Conservation (phyloP, 2,797 vertebrate species). For the Neosalanx taihuensis region DNA sequence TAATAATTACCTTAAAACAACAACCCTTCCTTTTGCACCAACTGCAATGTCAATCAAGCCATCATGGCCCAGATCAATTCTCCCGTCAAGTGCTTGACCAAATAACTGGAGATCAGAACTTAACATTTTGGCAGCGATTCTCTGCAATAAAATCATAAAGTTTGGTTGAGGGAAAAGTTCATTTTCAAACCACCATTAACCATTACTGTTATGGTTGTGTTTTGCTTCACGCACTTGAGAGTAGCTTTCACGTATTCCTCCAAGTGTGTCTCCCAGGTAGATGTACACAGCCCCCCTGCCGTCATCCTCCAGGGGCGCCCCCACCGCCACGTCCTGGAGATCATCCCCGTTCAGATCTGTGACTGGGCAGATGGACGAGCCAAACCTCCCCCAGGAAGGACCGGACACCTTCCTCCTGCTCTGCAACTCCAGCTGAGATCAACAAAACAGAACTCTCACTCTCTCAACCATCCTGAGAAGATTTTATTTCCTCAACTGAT, state of each 20-base stretch:
- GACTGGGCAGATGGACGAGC: conserved; percentile 72
- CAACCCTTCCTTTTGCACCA: conserved; percentile 68
- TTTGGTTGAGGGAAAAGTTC: background rate
- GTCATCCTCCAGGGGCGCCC: conserved; percentile 80
- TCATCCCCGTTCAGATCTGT: conserved; percentile 81
- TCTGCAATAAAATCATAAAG: conserved; percentile 57
- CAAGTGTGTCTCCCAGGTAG: conserved; percentile 68
- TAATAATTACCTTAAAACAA: conserved; percentile 71
- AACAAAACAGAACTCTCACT: background rate
- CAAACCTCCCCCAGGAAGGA: conserved; percentile 71
- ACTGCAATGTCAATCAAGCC: conserved; percentile 73
- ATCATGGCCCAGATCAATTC: conserved; percentile 68
- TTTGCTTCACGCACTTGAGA: conserved; percentile 71
- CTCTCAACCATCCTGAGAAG: background rate
- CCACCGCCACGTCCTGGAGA: conserved; percentile 79
- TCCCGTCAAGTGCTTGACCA: conserved; percentile 76
- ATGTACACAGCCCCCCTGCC: conserved; percentile 79
- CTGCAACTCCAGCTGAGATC: conserved; percentile 51
- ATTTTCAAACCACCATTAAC: background rate
- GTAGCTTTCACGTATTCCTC: conserved; percentile 56
- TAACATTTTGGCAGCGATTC: conserved; percentile 61
- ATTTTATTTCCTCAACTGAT: too few species aligned
- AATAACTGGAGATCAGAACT: conserved; percentile 64
- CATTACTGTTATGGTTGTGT: background rate
- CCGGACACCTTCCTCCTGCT: conserved; percentile 41